These are phyloP conservation scores for Cyrtonyx montezumae DNA, from an alignment of 2,113 vertebrate genomes.

Conservation along the genomic window DNA sequence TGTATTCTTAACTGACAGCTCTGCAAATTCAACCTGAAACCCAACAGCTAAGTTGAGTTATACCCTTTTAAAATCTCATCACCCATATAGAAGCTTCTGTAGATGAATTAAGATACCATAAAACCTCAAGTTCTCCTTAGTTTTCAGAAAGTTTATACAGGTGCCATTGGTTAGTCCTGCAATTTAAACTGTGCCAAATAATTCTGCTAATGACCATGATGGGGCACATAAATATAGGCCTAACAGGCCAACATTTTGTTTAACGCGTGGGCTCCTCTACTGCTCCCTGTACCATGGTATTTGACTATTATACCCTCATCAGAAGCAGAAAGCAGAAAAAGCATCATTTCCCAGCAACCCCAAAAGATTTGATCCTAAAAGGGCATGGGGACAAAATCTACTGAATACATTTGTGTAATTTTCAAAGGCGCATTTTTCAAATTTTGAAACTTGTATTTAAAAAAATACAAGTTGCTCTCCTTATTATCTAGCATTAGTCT, in stretches of 20 bases:
- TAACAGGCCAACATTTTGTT: not conserved
- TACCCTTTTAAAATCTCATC: not conserved
- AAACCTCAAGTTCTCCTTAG: accelerated
- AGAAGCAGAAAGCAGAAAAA: not conserved
- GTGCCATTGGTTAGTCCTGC: not conserved
- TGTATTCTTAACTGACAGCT: not conserved
- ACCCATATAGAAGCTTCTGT: not conserved
- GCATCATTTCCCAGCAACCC: accelerated
- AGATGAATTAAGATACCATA: not conserved
- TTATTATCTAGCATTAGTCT: not conserved
- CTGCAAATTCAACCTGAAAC: not conserved
- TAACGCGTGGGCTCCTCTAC: not conserved
- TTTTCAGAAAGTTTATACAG: not conserved
- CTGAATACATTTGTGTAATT: not conserved
- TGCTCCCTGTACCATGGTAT: not conserved
- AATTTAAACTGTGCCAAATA: not conserved
- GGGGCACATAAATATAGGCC: not conserved
- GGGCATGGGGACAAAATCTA: not conserved
- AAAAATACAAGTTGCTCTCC: not conserved
- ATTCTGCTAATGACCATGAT: not conserved
- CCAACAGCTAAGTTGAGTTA: not conserved
- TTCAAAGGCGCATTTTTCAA: not conserved
- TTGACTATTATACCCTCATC: not conserved
- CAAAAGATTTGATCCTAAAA: not conserved
- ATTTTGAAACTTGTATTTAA: not conserved